Evolutionary conservation across 2,797 vertebrate genomes (phyloP).

Genomic region (Phrynocephalus guinanensis): DNA sequence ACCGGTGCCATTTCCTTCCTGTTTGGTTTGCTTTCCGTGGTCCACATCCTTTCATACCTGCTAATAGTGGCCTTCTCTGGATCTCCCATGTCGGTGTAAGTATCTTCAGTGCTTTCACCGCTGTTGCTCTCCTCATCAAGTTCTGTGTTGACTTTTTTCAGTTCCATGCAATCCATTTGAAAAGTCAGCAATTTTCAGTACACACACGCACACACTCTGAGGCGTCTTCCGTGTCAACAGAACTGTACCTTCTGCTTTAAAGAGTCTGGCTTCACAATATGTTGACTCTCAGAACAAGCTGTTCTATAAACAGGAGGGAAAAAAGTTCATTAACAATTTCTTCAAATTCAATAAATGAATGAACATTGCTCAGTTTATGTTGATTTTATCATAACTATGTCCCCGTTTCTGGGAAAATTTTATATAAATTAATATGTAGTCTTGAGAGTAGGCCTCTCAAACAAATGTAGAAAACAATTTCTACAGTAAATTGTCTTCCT

Average conservation of each 20-base stretch:
- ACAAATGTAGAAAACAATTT: not conserved
- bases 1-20: not conserved
- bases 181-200: conserved; percentile 70
- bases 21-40: not conserved
- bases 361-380: conserved; percentile 51
- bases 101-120: conserved; percentile 85
- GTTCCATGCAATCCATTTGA: conserved; percentile 91
- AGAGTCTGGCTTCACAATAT: conserved; percentile 58
- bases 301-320: conserved; percentile 80
- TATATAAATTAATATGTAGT: conserved; percentile 36
- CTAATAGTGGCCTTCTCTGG: conserved; percentile 87
- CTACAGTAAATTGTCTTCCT: not conserved
- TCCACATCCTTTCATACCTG: conserved; percentile 79
- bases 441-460: conserved; percentile 27
- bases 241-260: conserved; percentile 54
- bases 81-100: conserved; percentile 78
- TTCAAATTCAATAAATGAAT: conserved; percentile 66
- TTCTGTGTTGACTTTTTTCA: conserved; percentile 88
- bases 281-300: conserved; percentile 72
- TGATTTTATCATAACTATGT: conserved; percentile 29
- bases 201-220: conserved; percentile 40
- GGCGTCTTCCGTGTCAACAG: conserved; percentile 77
- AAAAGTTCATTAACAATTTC: conserved; percentile 65
- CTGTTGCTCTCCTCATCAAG: conserved; percentile 88
- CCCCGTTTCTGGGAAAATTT: conserved; percentile 53